Conservation (phyloP, 2,113 vertebrate species). For the Nycticryphes semicollaris region DNA sequence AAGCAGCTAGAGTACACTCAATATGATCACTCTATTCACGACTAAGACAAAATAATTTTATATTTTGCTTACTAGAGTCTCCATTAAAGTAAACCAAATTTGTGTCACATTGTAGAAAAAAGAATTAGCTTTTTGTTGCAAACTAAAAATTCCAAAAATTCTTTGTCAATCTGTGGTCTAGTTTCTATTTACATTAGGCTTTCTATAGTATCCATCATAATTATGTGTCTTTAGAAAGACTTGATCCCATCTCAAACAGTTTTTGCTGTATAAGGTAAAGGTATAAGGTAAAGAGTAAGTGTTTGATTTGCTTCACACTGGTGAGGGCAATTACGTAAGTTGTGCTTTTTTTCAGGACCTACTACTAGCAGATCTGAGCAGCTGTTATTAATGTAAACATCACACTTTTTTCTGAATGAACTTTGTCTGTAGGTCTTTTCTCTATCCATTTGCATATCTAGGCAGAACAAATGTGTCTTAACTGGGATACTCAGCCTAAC, state of each 20-base stretch:
- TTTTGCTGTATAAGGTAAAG: conserved; percentile 12
- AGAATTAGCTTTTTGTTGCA: neutral
- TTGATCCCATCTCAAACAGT: conserved; percentile 10
- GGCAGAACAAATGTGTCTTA: neutral
- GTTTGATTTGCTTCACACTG: neutral
- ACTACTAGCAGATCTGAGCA: neutral
- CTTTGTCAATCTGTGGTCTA: neutral
- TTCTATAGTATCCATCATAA: neutral
- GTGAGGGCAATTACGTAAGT: neutral
- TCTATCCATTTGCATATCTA: neutral
- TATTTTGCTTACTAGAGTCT: neutral
- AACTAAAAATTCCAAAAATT: neutral
- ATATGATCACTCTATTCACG: neutral
- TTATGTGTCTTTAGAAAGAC: neutral
- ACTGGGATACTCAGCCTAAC: neutral
- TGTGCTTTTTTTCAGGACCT: neutral
- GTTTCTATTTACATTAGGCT: conserved; percentile 44
- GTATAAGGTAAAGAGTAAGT: neutral
- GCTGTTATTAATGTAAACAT: conserved; percentile 6
- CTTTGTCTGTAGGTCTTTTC: conserved; percentile 25
- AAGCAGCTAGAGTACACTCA: neutral
- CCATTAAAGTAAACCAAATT: neutral
- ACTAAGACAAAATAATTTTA: neutral
- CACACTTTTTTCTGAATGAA: neutral
- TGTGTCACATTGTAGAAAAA: neutral